These are phyloP conservation scores for Hyperopisus bebe DNA, from an alignment of 2,113 vertebrate species.

Conservation along the genomic window DNA sequence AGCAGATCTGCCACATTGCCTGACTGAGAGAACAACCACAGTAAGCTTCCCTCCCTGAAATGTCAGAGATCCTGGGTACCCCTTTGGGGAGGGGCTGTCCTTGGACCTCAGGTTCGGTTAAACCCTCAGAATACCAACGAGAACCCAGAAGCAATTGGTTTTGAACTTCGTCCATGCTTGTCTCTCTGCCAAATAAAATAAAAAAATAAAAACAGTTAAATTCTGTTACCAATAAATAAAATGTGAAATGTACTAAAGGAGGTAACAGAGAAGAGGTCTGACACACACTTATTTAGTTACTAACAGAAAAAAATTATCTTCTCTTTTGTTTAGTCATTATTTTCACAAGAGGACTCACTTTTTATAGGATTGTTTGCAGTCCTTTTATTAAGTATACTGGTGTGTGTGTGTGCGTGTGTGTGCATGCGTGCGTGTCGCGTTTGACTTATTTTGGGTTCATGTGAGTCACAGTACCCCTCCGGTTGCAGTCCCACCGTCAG, in stretches of 20 bases:
- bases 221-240: conserved; percentile 1
- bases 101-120: conserved; percentile 1
- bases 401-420: conserved; percentile 5
- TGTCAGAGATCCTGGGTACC: neutral
- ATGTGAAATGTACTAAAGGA: neutral
- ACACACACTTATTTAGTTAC: neutral
- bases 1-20: neutral
- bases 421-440: conserved; percentile 21
- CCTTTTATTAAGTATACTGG: conserved; percentile 1
- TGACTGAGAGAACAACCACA: neutral
- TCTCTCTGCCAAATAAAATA: conserved; percentile 14
- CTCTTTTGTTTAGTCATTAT: neutral
- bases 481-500: conserved; percentile 39
- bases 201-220: conserved; percentile 15
- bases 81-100: conserved; percentile 9
- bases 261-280: neutral
- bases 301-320: neutral
- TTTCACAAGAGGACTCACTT: neutral
- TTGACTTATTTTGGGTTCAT: conserved; percentile 28
- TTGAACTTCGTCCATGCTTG: conserved; percentile 10
- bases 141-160: conserved; percentile 9
- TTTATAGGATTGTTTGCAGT: neutral
- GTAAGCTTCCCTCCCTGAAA: conserved; percentile 6
- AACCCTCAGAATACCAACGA: conserved; percentile 9
- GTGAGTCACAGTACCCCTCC: conserved; percentile 48